A percentile compares a stretch with the other conserved stretches of the same genome.
Evolutionary conservation across 2,888 invertebrate species (phyloP).

Genomic region (Xanthia togata): DNA sequence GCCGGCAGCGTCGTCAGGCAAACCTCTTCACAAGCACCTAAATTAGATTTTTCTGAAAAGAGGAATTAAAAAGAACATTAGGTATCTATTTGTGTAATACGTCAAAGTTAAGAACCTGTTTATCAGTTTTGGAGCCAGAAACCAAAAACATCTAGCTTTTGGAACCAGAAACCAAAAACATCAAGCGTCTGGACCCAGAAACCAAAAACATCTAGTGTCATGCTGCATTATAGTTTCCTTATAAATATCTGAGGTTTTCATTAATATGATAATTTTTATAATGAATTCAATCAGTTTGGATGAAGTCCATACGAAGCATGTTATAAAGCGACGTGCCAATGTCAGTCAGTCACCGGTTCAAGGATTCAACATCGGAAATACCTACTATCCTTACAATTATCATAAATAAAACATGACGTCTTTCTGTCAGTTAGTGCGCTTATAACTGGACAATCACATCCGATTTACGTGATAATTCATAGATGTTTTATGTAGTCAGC

Average conservation of each 20-base stretch:
- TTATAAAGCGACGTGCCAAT: neutral
- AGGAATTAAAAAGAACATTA: slow-evolving; percentile 3
- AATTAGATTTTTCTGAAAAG: slow-evolving; percentile 77
- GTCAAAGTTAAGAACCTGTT: neutral
- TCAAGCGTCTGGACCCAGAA: neutral
- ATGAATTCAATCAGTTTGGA: slow-evolving; percentile 10
- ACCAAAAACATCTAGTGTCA: neutral
- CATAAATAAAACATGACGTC: neutral
- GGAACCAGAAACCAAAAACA: neutral
- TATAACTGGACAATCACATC: neutral
- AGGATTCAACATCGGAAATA: slow-evolving; percentile 29
- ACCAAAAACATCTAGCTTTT: neutral
- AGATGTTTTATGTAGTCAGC: neutral
- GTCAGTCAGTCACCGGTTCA: slow-evolving; percentile 21
- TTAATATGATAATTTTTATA: slow-evolving; percentile 21
- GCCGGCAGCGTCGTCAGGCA: slow-evolving; percentile 82
- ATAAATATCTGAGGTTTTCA: slow-evolving; percentile 3
- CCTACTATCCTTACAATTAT: neutral
- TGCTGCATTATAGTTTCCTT: neutral
- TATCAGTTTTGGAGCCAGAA: neutral
- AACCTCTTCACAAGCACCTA: slow-evolving; percentile 78
- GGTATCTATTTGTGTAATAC: neutral
- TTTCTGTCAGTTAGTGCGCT: neutral
- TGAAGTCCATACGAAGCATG: slow-evolving; percentile 5
- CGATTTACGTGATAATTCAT: slow-evolving; percentile 2